phyloP scores from a whole-genome alignment of 2,113 vertebrate species.

The Pachyramphus minor region DNA sequence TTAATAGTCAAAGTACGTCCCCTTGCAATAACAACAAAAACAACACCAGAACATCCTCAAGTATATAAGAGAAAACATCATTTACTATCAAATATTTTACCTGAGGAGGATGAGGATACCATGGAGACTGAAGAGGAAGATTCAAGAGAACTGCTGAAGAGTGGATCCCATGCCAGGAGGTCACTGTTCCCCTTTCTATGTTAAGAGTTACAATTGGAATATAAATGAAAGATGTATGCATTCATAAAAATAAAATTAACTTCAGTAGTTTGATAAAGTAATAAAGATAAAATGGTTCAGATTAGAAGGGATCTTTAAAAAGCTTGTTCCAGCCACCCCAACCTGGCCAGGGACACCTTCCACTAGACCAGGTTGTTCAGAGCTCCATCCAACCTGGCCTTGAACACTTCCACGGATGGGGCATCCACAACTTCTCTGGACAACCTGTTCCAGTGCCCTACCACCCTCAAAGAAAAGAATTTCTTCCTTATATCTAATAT shows the following conservation, averaged over 20 bases:
- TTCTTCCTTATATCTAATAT: neutral
- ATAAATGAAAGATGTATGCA: neutral
- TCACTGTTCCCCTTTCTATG: slow-evolving; percentile 84
- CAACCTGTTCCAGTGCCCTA: neutral
- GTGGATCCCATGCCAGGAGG: slow-evolving; percentile 90
- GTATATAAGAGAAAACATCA: neutral
- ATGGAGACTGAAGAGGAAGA: slow-evolving; percentile 75
- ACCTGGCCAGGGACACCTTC: neutral
- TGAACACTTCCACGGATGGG: neutral
- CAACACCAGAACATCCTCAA: neutral
- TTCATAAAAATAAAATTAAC: neutral
- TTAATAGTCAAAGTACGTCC: neutral
- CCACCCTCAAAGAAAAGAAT: neutral
- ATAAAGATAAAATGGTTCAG: neutral
- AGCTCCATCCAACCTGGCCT: neutral
- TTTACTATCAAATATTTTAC: slow-evolving; percentile 63
- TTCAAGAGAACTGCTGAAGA: slow-evolving; percentile 79
- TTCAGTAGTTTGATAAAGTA: neutral
- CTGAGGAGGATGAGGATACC: slow-evolving; percentile 78
- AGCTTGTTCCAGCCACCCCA: neutral
- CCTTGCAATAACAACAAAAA: neutral
- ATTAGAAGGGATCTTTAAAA: neutral
- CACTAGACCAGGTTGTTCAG: neutral
- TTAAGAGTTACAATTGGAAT: slow-evolving; percentile 9
- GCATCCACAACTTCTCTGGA: neutral